Evolutionary conservation across 2,888 invertebrate species (phyloP).

Genomic region (Ditylenchus weischeri): DNA sequence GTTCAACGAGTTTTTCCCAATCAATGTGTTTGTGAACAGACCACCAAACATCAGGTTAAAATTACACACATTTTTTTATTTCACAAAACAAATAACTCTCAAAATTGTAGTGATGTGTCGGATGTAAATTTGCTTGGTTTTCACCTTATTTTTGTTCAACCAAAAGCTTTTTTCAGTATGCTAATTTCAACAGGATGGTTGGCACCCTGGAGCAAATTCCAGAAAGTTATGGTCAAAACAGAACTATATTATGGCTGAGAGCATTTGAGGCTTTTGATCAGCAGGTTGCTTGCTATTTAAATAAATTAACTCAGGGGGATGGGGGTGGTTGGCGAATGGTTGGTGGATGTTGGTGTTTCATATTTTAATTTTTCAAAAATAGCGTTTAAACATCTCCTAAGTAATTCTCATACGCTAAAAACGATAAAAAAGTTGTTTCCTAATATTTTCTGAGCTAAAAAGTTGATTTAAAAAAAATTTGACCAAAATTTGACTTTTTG

Average conservation of each 20-base stretch:
- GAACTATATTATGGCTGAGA: conserved; percentile 49
- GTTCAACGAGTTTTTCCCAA: conserved; percentile 54
- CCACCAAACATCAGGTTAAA: conserved; percentile 45
- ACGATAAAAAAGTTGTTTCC: too few relatives aligned
- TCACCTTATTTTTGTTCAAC: too few relatives aligned
- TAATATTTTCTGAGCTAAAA: too few relatives aligned
- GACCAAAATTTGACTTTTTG: too few relatives aligned
- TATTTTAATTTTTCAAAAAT: too few relatives aligned
- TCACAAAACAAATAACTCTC: neutral
- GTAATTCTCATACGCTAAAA: too few relatives aligned
- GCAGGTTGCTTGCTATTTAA: too few relatives aligned
- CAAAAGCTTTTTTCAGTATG: conserved; percentile 24
- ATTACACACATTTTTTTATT: neutral
- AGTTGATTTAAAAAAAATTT: too few relatives aligned
- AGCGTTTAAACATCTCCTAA: too few relatives aligned
- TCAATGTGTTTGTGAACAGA: conserved; percentile 49
- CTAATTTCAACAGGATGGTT: conserved; percentile 40
- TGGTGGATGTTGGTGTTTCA: too few relatives aligned
- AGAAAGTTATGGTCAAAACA: conserved; percentile 46
- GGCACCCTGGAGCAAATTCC: conserved; percentile 43
- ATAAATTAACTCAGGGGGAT: too few relatives aligned
- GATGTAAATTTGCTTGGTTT: neutral
- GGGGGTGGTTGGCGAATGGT: too few relatives aligned
- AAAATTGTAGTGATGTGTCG: neutral
- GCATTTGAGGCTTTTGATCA: conserved; percentile 48